Evolutionary conservation across 2,888 invertebrate species (phyloP).

Genomic region (Amiota minor): DNA sequence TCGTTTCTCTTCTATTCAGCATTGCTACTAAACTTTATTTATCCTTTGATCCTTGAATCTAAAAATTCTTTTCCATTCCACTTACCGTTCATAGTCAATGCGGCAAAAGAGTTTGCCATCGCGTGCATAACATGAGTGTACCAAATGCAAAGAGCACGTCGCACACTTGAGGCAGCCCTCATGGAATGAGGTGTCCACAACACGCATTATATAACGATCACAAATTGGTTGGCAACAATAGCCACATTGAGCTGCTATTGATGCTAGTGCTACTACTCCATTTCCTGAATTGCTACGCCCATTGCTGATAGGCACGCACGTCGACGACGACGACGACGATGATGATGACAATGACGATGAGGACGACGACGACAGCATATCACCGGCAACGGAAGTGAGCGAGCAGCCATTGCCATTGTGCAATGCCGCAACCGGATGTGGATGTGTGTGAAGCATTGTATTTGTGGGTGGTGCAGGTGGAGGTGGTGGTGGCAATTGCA

Average conservation of each 20-base stretch:
- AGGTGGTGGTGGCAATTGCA: slow-evolving; percentile 42
- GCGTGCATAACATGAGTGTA: slow-evolving; percentile 83
- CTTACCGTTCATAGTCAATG: slow-evolving; percentile 85
- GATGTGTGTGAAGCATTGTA: slow-evolving; percentile 42
- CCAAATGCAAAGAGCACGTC: slow-evolving; percentile 81
- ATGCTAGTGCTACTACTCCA: no score
- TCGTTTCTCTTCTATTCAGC: no score
- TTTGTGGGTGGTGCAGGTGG: slow-evolving; percentile 44
- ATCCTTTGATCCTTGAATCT: no score
- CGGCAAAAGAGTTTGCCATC: slow-evolving; percentile 85
- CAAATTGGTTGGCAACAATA: slow-evolving; percentile 82
- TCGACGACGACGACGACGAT: not conserved
- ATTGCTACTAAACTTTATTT: no score
- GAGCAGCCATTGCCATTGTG: slow-evolving; percentile 32
- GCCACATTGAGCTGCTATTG: slow-evolving; percentile 75
- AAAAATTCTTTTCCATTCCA: not conserved
- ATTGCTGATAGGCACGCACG: slow-evolving; percentile 29
- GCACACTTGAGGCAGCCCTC: slow-evolving; percentile 84
- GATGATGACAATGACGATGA: no score
- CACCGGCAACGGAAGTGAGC: slow-evolving; percentile 38
- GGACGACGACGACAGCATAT: not conserved
- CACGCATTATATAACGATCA: slow-evolving; percentile 84
- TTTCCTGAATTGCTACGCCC: slow-evolving; percentile 29
- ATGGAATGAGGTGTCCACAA: slow-evolving; percentile 84
- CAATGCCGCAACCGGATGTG: slow-evolving; percentile 19